These are phyloP conservation scores for Cyanoderma ruficeps DNA, from an alignment of 2,113 vertebrate genomes.

Conservation along the genomic window DNA sequence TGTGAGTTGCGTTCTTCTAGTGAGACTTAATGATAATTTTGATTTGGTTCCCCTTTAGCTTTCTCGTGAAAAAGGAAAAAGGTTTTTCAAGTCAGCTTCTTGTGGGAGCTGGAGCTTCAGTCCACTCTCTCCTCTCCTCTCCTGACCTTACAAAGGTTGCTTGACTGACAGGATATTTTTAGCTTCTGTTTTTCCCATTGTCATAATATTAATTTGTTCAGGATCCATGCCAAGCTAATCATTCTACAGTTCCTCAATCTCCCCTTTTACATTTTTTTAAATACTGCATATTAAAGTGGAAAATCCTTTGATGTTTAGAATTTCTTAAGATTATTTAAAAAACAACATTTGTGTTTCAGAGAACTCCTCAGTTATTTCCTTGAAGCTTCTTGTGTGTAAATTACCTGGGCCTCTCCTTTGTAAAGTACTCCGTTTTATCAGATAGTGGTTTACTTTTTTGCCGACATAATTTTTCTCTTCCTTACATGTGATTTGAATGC, in stretches of 20 bases:
- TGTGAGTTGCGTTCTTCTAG: background rate
- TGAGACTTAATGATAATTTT: background rate
- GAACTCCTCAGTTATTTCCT: conserved; percentile 40
- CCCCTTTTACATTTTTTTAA: conserved; percentile 26
- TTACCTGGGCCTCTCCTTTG: conserved; percentile 23
- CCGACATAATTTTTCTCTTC: background rate
- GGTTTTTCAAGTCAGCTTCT: background rate
- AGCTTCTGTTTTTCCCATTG: conserved; percentile 41
- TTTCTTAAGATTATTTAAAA: conserved; percentile 41
- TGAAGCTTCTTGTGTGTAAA: conserved; percentile 54
- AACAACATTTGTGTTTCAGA: conserved; percentile 50
- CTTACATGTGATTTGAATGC: background rate
- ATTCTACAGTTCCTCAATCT: conserved; percentile 26
- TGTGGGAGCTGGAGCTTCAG: background rate
- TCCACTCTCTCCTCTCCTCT: background rate
- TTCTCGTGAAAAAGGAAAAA: background rate
- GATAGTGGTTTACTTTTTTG: background rate
- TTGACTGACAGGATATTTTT: conserved; percentile 49
- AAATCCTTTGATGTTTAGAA: conserved; percentile 30
- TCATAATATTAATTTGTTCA: background rate
- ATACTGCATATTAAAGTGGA: conserved; percentile 5
- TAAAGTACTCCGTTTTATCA: conserved; percentile 14
- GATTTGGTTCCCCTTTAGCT: background rate
- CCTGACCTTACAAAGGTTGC: background rate
- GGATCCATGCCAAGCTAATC: background rate